These are phyloP conservation scores for Congeria kusceri DNA, from an alignment of 2,888 invertebrate species.

Conservation along the genomic window DNA sequence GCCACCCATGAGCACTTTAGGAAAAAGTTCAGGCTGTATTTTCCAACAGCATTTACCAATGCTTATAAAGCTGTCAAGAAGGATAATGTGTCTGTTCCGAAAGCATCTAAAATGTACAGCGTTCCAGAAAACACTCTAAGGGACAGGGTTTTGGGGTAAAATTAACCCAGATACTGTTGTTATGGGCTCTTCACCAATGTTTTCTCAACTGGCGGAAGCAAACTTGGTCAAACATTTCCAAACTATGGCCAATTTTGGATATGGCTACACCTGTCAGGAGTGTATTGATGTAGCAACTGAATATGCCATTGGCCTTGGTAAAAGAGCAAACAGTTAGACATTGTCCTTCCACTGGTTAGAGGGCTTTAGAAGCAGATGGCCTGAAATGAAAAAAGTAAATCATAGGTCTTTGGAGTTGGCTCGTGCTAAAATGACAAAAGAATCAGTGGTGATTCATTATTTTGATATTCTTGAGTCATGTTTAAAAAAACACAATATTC, in stretches of 20 bases:
- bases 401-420: constrained; percentile 14
- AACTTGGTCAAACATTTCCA: constrained; percentile 29
- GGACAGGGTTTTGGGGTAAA: constrained; percentile 27
- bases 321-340: not conserved
- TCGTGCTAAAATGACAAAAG: constrained; percentile 13
- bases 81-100: constrained; percentile 9
- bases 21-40: constrained; percentile 26
- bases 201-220: constrained; percentile 22
- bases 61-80: constrained; percentile 33
- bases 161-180: constrained; percentile 9
- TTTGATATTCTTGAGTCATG: constrained; percentile 14
- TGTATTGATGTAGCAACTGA: constrained; percentile 25
- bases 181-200: constrained; percentile 13
- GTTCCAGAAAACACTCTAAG: constrained; percentile 38
- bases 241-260: constrained; percentile 30
- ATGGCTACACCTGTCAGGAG: constrained; percentile 31
- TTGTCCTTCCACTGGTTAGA: constrained; percentile 29
- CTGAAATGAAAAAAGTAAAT: constrained; percentile 31
- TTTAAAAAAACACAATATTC: constrained; percentile 27
- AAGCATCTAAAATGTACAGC: constrained; percentile 12
- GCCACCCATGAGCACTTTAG: not conserved
- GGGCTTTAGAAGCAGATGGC: constrained; percentile 33
- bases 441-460: constrained; percentile 6
- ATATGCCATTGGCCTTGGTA: constrained; percentile 12
- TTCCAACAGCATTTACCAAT: constrained; percentile 24